Percentiles rank a stretch among this genome's conserved stretches.
Conservation (phyloP, 2,113 vertebrate species). For the Clarias magur region DNA sequence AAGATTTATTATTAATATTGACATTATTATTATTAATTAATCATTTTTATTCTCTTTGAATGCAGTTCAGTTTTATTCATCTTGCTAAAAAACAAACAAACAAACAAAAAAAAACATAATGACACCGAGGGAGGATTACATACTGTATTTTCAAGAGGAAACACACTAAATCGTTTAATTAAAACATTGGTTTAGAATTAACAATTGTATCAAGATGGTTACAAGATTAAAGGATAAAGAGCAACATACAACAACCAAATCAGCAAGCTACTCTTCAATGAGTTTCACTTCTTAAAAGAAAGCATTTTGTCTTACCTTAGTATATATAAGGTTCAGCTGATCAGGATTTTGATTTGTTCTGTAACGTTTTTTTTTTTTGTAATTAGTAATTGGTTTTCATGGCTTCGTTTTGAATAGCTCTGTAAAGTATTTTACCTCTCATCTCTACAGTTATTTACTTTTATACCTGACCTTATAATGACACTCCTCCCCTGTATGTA, state of each 20-base stretch:
- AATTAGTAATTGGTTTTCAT: background rate
- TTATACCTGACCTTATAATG: constrained; percentile 30
- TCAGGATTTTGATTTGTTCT: background rate
- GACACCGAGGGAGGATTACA: background rate
- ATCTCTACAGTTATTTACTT: constrained; percentile 10
- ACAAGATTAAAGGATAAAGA: background rate
- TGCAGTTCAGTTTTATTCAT: background rate
- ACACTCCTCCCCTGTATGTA: constrained; percentile 20
- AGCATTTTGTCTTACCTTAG: background rate
- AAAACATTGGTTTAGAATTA: background rate
- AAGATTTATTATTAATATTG: background rate
- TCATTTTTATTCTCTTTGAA: constrained; percentile 1
- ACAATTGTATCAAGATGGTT: background rate
- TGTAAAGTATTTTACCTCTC: background rate
- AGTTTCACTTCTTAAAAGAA: background rate
- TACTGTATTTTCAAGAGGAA: background rate
- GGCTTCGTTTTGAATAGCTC: background rate
- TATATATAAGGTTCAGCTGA: background rate
- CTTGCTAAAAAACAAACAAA: too few species aligned
- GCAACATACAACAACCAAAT: background rate
- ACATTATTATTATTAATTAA: too few species aligned
- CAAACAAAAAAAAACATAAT: background rate
- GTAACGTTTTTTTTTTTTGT: background rate
- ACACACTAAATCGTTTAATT: background rate
- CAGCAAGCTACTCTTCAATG: background rate